Base-by-base conservation (phyloP, 2,113 vertebrate species). In the Centropristis striata region DNA sequence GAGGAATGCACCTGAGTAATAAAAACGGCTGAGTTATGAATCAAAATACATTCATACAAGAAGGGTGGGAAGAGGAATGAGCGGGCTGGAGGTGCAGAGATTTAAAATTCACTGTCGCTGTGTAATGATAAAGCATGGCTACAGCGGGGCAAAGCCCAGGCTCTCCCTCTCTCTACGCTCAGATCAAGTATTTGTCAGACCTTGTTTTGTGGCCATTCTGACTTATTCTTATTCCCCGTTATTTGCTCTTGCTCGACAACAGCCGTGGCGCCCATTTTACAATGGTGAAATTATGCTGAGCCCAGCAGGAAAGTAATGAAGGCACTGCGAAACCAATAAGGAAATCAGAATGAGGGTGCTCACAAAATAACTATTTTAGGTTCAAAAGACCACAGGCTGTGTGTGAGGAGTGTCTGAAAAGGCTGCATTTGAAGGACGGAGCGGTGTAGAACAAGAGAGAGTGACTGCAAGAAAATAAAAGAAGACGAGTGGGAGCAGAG, bases 11-110 rank as follows among this genome's bases (percentile, higher is more conserved):
- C 68, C 72, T 71, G 49, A 75, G 86, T 83, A 61, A 91, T 92
- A 91, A 90, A 88, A 92, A 80, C 20, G 61, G 36, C 65, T 9
- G 65, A 74, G 86, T 84, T 85, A 81, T 92, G 89, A 90, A 91
- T 91, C 89, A 89, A 83, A 90, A 88, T 80, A 18, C 66, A 78
- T 89, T 72, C 70, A 42, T 23, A 70, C 27, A 5, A 69, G 61
- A 50, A 69, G 53, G 53, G 64, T 36, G 21, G 20, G 50, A 41
- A 84, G 86, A 89, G 76, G 36, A 78, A 88, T 55, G 86, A 85
- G 79, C 23, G 8, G 39, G 82, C 63, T 4, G 14, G 46, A 70
- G 63, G 59, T 57, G 74, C 23, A 23, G 85, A 64, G 54, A 86
- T 91, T 90, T 71, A 75, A 90, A 91, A 92, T 90, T 80, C 88